Conservation (phyloP, 2,113 vertebrate species). For the Brachypodius melanocephalos region DNA sequence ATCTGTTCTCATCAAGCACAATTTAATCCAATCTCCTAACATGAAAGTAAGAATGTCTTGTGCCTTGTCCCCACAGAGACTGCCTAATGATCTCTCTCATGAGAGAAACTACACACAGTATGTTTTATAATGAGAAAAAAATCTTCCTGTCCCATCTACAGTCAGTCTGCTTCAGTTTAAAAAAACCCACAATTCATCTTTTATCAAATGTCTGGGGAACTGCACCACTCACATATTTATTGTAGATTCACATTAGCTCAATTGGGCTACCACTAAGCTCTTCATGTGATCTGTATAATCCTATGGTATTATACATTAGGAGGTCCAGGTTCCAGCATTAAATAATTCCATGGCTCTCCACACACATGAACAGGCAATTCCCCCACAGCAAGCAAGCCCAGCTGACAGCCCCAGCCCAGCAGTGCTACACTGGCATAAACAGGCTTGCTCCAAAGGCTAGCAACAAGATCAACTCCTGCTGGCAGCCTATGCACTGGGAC, state of each 20-base stretch:
- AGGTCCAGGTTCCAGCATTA: not conserved
- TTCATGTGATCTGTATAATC: not conserved
- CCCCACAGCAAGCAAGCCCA: not conserved
- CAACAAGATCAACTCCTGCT: not conserved
- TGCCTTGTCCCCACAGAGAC: not conserved
- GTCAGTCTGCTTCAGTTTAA: not conserved
- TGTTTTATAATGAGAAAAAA: constrained; percentile 12
- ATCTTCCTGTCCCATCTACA: not conserved
- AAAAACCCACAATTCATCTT: not conserved
- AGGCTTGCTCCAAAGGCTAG: not conserved
- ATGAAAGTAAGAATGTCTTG: not conserved
- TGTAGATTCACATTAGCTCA: not conserved
- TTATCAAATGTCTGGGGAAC: not conserved
- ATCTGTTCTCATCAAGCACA: constrained; percentile 28
- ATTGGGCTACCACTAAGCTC: not conserved
- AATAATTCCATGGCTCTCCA: not conserved
- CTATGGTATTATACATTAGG: not conserved
- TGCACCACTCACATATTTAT: not conserved
- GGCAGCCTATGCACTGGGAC: not conserved
- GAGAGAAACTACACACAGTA: not conserved
- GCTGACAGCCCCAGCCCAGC: not conserved
- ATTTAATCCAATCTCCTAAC: not conserved
- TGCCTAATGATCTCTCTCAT: not conserved
- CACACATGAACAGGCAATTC: not conserved
- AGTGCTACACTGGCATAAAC: not conserved